These are phyloP conservation scores for Philaethria dido DNA, from an alignment of 2,888 invertebrate species.

Conservation along the genomic window DNA sequence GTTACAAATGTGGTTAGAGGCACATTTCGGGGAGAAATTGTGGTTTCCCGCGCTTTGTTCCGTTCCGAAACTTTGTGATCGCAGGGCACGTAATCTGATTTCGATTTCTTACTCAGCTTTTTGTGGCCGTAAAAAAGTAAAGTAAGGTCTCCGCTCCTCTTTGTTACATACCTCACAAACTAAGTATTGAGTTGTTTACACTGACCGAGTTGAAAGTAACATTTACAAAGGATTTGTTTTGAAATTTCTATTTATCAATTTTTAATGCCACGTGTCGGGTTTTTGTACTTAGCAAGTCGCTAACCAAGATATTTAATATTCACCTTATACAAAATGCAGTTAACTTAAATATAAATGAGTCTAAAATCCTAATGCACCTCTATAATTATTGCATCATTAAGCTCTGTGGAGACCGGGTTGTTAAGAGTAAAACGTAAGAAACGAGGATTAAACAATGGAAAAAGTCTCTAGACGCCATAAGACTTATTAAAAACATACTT, in stretches of 20 bases:
- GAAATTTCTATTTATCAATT: background rate
- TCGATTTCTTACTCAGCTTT: conserved; percentile 73
- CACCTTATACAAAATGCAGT: conserved; percentile 18
- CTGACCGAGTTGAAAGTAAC: background rate
- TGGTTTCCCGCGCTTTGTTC: conserved; percentile 59
- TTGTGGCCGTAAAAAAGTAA: conserved; percentile 67
- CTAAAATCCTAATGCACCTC: conserved; percentile 34
- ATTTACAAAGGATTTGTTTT: background rate
- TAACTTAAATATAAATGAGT: conserved; percentile 30
- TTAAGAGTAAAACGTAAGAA: conserved; percentile 35
- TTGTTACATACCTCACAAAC: conserved; percentile 47
- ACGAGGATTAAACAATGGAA: conserved; percentile 35
- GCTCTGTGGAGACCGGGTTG: conserved; percentile 26
- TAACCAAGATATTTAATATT: conserved; percentile 12
- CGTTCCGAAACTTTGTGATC: conserved; percentile 71
- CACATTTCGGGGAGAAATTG: conserved; percentile 50
- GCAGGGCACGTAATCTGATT: conserved; percentile 73
- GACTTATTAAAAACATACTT: conserved; percentile 41
- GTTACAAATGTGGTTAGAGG: conserved; percentile 55
- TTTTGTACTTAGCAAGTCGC: background rate
- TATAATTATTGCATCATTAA: conserved; percentile 37
- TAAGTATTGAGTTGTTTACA: conserved; percentile 11
- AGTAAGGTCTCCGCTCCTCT: conserved; percentile 46
- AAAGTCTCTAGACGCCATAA: conserved; percentile 38
- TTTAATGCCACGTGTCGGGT: background rate